Conservation (phyloP, 2,888 invertebrate species). For the Chymomyza amoena region DNA sequence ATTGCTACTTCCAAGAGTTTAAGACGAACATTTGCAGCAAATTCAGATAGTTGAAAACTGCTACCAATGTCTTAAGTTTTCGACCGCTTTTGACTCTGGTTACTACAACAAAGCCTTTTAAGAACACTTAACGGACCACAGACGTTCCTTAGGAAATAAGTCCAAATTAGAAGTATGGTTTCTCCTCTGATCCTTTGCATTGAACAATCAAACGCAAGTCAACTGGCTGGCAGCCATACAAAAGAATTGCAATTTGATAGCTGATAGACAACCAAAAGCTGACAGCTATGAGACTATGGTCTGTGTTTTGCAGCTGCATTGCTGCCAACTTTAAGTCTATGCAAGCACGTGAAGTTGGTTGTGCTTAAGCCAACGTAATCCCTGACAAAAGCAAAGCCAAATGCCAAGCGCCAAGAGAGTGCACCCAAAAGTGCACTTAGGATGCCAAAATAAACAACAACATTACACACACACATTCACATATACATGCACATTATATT, state of each 20-base stretch:
- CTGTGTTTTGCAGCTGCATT: background rate
- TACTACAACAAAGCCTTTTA: too few species aligned
- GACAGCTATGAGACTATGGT: background rate
- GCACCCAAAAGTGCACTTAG: conserved; percentile 68
- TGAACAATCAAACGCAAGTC: background rate
- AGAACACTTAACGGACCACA: too few species aligned
- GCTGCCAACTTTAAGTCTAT: background rate
- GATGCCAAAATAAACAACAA: conserved; percentile 56
- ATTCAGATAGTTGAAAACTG: too few species aligned
- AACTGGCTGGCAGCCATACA: background rate
- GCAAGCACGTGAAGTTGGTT: conserved; percentile 23
- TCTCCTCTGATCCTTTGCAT: background rate
- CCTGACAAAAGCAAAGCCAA: conserved; percentile 41
- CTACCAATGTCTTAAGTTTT: too few species aligned
- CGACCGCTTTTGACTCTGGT: too few species aligned
- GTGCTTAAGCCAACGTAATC: conserved; percentile 41
- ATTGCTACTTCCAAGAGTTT: too few species aligned
- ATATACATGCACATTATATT: conserved; percentile 2
- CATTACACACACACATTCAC: conserved; percentile 25
- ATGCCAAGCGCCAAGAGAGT: conserved; percentile 31
- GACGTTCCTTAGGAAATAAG: too few species aligned
- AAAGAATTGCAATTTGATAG: background rate
- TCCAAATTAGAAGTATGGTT: too few species aligned
- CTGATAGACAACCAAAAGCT: background rate
- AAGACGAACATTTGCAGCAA: too few species aligned